phyloP scores from a whole-genome alignment of 1,140 invertebrate genomes.

The Temnothorax nylanderi region DNA sequence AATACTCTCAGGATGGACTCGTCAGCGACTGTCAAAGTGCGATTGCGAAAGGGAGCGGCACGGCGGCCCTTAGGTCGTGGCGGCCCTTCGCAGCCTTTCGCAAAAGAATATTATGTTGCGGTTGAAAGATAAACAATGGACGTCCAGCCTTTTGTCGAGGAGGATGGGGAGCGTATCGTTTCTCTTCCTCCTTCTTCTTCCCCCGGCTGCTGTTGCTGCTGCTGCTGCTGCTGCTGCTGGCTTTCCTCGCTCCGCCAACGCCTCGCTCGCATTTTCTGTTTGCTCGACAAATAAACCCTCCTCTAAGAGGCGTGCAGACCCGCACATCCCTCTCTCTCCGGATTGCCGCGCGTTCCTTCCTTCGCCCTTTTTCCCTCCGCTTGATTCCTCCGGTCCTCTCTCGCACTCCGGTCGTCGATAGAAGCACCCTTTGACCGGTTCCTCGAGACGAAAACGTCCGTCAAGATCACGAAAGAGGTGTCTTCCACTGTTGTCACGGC shows the following conservation, averaged over 20 bases:
- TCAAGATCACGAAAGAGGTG: constrained; percentile 31
- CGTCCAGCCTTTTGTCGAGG: constrained; percentile 48
- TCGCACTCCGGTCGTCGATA: constrained; percentile 31
- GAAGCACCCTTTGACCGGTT: constrained; percentile 63
- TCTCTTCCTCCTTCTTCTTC: constrained; percentile 22
- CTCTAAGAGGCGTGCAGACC: constrained; percentile 38
- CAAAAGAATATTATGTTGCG: constrained; percentile 75
- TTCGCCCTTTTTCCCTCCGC: constrained; percentile 16
- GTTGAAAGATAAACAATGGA: constrained; percentile 77
- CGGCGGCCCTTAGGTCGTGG: constrained; percentile 39
- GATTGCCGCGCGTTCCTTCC: constrained; percentile 19
- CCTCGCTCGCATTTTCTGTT: constrained; percentile 77
- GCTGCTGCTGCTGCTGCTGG: constrained; percentile 12
- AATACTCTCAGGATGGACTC: constrained; percentile 80
- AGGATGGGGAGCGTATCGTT: constrained; percentile 39
- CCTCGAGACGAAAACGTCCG: constrained; percentile 42
- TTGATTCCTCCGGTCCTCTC: constrained; percentile 9
- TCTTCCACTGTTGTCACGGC: constrained; percentile 49
- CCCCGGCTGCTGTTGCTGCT: background rate
- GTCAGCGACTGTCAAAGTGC: constrained; percentile 80
- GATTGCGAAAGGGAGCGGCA: constrained; percentile 76
- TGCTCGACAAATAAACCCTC: constrained; percentile 81
- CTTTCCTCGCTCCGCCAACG: constrained; percentile 45
- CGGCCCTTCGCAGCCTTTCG: constrained; percentile 45
- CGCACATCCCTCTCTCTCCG: constrained; percentile 45